These are phyloP conservation scores for Ypsolopha scabrella DNA, from an alignment of 2,888 invertebrate genomes.

Conservation along the genomic window DNA sequence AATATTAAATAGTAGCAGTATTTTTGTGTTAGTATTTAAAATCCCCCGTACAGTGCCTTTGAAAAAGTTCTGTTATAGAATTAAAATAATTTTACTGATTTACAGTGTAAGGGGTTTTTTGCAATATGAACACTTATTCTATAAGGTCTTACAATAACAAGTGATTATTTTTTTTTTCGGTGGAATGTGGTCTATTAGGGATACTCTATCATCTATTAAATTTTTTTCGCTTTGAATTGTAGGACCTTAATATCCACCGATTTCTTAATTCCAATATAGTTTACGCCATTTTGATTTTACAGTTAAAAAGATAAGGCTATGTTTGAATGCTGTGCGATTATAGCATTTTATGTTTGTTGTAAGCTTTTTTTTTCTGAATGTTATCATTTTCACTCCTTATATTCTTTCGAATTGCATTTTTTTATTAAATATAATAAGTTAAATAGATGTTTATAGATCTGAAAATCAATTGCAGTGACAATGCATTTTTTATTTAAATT, in stretches of 20 bases:
- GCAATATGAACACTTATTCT: background rate
- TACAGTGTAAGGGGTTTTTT: background rate
- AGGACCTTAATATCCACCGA: conserved; percentile 45
- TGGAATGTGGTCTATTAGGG: background rate
- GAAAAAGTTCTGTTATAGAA: background rate
- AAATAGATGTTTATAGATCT: background rate
- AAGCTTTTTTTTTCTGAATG: background rate
- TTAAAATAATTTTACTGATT: conserved; percentile 3
- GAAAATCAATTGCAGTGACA: conserved; percentile 28
- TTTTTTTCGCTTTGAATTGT: too few species aligned
- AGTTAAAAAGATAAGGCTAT: conserved; percentile 9
- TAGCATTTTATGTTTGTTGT: conserved; percentile 11
- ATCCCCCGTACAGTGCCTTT: too few species aligned
- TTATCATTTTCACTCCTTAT: conserved; percentile 8
- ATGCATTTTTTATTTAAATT: conserved; percentile 45
- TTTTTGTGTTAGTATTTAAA: background rate
- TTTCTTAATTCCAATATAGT: conserved; percentile 27
- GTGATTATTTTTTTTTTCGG: background rate
- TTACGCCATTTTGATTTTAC: conserved; percentile 10
- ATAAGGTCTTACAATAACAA: too few species aligned
- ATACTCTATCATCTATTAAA: conserved; percentile 20
- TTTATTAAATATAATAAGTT: background rate
- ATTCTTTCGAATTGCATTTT: background rate
- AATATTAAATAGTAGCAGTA: background rate
- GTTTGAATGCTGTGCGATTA: conserved; percentile 32